Percentiles rank a stretch among this genome's conserved stretches.
These are phyloP conservation scores for Porphyrio hochstetteri DNA, from an alignment of 2,113 vertebrate genomes.

Conservation along the genomic window DNA sequence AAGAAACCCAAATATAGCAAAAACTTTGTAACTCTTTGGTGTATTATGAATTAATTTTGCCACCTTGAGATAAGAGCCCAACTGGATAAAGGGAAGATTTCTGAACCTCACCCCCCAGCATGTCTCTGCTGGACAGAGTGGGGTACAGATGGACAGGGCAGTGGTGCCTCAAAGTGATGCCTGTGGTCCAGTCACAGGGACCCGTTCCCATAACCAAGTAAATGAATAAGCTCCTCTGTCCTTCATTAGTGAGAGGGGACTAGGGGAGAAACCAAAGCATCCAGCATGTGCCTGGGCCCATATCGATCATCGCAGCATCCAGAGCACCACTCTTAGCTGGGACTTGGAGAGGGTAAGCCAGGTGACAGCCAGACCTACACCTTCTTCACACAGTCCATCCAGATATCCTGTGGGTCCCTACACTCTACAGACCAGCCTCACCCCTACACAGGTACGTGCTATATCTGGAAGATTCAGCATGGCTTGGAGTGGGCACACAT, in stretches of 20 bases:
- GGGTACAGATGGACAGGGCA: too few relatives aligned
- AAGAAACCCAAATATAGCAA: background rate
- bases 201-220: too few relatives aligned
- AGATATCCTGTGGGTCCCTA: background rate
- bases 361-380: background rate
- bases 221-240: too few relatives aligned
- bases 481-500: background rate
- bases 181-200: too few relatives aligned
- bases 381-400: background rate
- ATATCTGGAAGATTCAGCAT: background rate
- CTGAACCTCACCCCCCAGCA: too few relatives aligned
- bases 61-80: background rate
- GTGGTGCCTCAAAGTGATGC: too few relatives aligned
- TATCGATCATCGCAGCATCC: background rate
- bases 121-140: too few relatives aligned
- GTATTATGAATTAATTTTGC: background rate
- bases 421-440: background rate
- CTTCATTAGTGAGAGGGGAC: too few relatives aligned
- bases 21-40: background rate
- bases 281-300: too few relatives aligned
- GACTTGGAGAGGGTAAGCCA: background rate
- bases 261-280: too few relatives aligned
- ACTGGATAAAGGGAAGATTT: background rate
- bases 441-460: background rate
- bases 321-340: background rate